These are phyloP conservation scores for Chloroceryle amazona DNA, from an alignment of 2,797 vertebrate genomes.

Conservation along the genomic window DNA sequence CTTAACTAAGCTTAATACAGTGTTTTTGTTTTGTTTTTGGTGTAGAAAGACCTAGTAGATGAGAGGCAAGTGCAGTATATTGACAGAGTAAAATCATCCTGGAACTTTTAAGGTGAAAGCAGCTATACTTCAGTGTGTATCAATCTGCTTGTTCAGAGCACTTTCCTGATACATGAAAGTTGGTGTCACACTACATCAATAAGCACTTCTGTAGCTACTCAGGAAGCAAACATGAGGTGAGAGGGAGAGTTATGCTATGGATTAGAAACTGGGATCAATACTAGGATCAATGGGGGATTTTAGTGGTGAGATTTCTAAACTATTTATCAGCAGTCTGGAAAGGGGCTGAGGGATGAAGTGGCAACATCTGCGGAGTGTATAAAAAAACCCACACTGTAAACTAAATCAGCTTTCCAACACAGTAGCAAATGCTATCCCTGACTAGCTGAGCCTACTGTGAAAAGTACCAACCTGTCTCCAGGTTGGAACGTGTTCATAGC, in stretches of 20 bases:
- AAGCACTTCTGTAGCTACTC: background rate
- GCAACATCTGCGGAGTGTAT: background rate
- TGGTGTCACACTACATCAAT: background rate
- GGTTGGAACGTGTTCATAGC: background rate
- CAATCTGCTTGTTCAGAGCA: background rate
- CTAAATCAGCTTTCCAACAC: background rate
- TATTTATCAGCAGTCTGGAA: background rate
- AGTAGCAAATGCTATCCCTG: background rate
- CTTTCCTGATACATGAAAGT: background rate
- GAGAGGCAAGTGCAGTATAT: background rate
- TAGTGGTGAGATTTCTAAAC: background rate
- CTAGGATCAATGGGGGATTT: background rate
- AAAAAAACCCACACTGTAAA: background rate
- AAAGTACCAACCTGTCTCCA: background rate
- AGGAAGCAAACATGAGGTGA: background rate
- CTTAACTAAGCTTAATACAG: background rate
- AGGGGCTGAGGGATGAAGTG: background rate
- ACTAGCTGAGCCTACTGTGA: background rate
- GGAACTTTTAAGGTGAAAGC: background rate
- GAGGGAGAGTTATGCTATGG: background rate
- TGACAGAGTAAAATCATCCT: background rate
- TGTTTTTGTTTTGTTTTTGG: too few species aligned
- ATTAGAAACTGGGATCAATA: slow-evolving; percentile 49
- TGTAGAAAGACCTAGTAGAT: background rate
- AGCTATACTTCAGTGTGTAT: background rate